Percentiles rank a stretch among this genome's conserved stretches.
Evolutionary conservation across 2,888 invertebrate genomes (phyloP).

Genomic region (Diaperis boleti): DNA sequence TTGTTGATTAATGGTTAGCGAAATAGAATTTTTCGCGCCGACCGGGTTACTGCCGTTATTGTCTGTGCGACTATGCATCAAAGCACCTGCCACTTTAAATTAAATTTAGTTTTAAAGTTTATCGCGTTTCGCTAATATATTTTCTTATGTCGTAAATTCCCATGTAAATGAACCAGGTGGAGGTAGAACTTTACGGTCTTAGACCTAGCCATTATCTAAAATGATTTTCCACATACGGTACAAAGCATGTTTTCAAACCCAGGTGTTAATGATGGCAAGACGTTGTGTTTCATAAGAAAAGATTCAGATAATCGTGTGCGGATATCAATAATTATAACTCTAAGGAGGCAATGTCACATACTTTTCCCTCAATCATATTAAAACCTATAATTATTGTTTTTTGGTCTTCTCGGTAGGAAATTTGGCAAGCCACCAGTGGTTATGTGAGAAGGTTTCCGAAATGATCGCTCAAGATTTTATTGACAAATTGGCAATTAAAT

Average conservation of each 20-base stretch:
- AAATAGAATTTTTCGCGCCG: background rate
- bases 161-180: no score
- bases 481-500: constrained; percentile 25
- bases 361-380: constrained; percentile 10
- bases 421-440: background rate
- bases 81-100: no score
- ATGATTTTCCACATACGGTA: no score
- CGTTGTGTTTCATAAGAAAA: background rate
- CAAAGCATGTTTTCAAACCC: no score
- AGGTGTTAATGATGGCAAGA: no score
- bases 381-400: constrained; percentile 14
- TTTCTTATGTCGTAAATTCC: no score
- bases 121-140: no score
- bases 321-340: constrained; percentile 4
- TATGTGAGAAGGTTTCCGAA: constrained; percentile 4
- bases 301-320: background rate
- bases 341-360: constrained; percentile 6
- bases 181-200: no score
- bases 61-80: no score
- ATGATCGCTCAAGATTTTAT: constrained; percentile 19
- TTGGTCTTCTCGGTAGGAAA: background rate
- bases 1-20: constrained; percentile 9
- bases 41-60: background rate
- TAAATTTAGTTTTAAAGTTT: no score
- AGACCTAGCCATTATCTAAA: no score